phyloP scores from a whole-genome alignment of 2,797 vertebrate species.

The Smutsia temminckii region DNA sequence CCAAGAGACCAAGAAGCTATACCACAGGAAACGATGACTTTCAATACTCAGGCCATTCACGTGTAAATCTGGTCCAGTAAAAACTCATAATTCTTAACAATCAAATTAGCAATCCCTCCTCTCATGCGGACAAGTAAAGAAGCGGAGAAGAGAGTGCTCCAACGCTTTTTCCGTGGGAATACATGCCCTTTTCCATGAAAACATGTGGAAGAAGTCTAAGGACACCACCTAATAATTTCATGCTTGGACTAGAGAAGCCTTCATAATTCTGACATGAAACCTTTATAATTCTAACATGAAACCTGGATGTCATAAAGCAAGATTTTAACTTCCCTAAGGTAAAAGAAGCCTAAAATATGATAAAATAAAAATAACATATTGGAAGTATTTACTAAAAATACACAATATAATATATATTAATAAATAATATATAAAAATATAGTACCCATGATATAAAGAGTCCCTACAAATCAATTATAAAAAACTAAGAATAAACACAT shows the following conservation, averaged over 20 bases:
- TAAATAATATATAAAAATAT: background rate
- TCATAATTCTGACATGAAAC: background rate
- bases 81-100: background rate
- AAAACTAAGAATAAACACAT: background rate
- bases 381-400: background rate
- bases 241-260: background rate
- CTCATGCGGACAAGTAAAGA: background rate
- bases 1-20: background rate
- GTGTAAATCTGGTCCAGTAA: background rate
- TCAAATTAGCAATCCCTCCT: background rate
- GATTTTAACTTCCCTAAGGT: background rate
- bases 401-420: background rate
- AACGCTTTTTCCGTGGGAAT: background rate
- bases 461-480: background rate
- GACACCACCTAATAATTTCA: background rate
- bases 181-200: background rate
- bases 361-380: background rate
- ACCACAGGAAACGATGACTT: background rate
- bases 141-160: background rate
- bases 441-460: background rate
- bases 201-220: background rate
- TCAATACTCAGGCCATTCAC: background rate
- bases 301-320: background rate
- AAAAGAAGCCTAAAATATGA: conserved; percentile 18
- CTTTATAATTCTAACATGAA: background rate